Percentiles rank a stretch among this genome's conserved stretches.
Conservation (phyloP, 2,113 vertebrate genomes). For the Malurus alboscapulatus region DNA sequence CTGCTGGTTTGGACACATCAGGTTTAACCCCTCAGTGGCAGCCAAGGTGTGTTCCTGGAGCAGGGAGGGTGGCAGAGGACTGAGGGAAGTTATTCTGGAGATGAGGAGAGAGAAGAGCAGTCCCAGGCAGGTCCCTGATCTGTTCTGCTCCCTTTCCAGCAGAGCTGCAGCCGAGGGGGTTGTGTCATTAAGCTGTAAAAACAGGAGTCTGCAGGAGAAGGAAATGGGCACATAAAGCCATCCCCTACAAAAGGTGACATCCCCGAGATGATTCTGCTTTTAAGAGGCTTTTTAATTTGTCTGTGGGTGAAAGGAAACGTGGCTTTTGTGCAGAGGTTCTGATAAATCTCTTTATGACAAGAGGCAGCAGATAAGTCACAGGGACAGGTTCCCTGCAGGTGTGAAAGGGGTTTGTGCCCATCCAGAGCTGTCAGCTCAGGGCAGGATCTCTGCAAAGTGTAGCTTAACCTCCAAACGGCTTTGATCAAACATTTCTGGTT, state of each 20-base stretch:
- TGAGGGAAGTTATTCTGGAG: background rate
- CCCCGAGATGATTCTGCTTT: background rate
- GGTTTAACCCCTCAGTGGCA: background rate
- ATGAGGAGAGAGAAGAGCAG: background rate
- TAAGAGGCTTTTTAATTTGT: constrained; percentile 29
- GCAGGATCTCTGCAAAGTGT: fast-evolving
- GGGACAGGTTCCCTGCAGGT: background rate
- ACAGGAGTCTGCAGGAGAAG: background rate
- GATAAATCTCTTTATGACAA: background rate
- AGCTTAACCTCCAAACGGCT: background rate
- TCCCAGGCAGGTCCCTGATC: background rate
- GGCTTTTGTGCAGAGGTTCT: background rate
- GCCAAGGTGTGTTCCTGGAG: background rate
- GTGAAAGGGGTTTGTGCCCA: background rate
- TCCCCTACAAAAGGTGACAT: background rate
- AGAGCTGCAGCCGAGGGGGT: background rate
- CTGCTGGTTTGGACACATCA: background rate
- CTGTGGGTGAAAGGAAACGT: fast-evolving
- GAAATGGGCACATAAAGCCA: constrained; percentile 12
- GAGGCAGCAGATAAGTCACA: fast-evolving
- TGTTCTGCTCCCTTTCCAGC: background rate
- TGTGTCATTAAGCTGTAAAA: background rate
- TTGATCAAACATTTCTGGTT: background rate
- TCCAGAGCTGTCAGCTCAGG: background rate
- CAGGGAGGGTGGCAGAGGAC: background rate